Conservation (phyloP, 2,113 vertebrate species). For the Apodemus sylvaticus region DNA sequence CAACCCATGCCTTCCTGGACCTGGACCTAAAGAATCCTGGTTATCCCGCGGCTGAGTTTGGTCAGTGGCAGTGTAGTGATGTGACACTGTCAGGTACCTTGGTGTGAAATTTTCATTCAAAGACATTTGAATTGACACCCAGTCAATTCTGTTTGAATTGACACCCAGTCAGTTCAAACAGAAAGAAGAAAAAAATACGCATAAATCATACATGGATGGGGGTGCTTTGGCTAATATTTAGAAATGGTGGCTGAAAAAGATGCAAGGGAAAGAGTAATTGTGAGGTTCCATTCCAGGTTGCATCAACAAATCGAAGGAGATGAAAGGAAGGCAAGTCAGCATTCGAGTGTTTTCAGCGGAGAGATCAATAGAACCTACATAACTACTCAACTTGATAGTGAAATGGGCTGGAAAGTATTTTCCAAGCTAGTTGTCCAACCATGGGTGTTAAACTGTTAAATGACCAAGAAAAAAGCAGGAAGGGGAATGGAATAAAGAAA, state of each 20-base stretch:
- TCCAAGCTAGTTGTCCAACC: slow-evolving; percentile 22
- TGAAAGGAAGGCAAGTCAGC: not conserved
- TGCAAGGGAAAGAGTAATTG: not conserved
- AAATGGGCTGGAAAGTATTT: slow-evolving; percentile 34
- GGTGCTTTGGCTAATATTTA: not conserved
- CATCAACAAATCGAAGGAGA: not conserved
- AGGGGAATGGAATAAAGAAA: slow-evolving; percentile 16
- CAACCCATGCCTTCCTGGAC: no score
- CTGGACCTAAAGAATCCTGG: no score
- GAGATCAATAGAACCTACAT: not conserved
- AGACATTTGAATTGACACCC: no score
- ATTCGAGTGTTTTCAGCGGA: not conserved
- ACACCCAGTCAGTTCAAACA: not conserved
- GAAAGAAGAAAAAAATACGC: not conserved
- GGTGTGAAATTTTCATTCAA: slow-evolving; percentile 11
- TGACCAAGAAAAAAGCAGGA: not conserved
- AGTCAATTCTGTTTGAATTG: no score
- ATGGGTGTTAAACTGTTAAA: not conserved
- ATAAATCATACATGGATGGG: not conserved
- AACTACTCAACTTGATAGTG: not conserved
- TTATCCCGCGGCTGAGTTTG: no score
- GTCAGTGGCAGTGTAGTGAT: no score
- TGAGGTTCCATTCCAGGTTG: not conserved
- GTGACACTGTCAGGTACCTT: not conserved
- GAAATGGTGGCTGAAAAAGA: not conserved